phyloP scores from a whole-genome alignment of 2,113 vertebrate genomes.

The Menidia beryllina region DNA sequence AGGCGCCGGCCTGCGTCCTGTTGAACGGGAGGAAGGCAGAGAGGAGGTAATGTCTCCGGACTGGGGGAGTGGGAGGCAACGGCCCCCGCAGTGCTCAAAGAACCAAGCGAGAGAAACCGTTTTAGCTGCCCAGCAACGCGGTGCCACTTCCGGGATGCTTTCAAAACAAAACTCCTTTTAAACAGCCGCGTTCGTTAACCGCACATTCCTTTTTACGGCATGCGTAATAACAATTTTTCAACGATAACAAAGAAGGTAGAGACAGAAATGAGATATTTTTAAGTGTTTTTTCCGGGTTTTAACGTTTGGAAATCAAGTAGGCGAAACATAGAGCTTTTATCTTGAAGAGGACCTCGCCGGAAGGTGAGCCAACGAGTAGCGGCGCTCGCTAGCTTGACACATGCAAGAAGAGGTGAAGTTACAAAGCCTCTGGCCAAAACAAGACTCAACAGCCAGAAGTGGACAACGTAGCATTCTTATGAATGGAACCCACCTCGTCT shows the following conservation, averaged over 20 bases:
- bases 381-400: conserved; percentile 15
- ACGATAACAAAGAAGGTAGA: background rate
- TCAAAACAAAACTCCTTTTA: conserved; percentile 29
- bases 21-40: conserved; percentile 20
- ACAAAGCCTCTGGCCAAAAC: conserved; percentile 52
- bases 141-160: conserved; percentile 25
- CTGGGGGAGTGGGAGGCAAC: conserved; percentile 47
- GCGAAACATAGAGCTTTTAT: background rate
- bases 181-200: rapidly evolving
- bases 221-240: background rate
- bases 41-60: conserved; percentile 33
- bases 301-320: no score
- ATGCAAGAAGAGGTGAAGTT: conserved; percentile 56
- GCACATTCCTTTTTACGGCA: no score
- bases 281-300: rapidly evolving
- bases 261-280: rapidly evolving
- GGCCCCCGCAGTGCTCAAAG: conserved; percentile 42
- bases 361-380: background rate
- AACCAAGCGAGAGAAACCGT: background rate
- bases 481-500: conserved; percentile 47
- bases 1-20: conserved; percentile 20
- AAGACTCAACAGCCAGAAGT: conserved; percentile 13
- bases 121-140: conserved; percentile 18
- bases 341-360: background rate
- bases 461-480: conserved; percentile 35